Evolutionary conservation across 2,888 invertebrate species (phyloP), one percentile per base, ranked within the genome.

Genomic region (Drosophila fulvimacula): DNA sequence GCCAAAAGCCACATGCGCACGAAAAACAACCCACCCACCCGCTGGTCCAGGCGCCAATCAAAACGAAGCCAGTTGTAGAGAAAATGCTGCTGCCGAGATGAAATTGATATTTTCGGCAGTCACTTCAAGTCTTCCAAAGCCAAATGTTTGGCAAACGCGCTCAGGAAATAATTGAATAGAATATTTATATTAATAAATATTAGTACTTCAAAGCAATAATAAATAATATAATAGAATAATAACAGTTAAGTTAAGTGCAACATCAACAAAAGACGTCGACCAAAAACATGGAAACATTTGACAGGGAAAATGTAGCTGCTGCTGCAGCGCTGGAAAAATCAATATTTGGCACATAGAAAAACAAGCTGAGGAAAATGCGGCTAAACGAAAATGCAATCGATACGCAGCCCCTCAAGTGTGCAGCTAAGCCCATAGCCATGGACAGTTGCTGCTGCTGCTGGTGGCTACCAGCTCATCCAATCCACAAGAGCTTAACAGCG

Each of bases 91-190:
- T 78, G 86, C 61, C 75, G 73, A 83, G 85, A 85, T 85, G 57
- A 17, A 24, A 52, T 38, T 15, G 13, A 36, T 83, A 44, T 88
- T 70, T 78, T 84, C 81, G 91, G 92, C 81, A 92, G 92, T 92
- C 77, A 84, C 82, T 70, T 76, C 69, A 82, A 88, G 92, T 92
- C 92, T 92, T 92, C 91, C 92, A 90, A 79, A 76, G 85, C 76
- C 83, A 88, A 79, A 79, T 56, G 58, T 67, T 74, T 69, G 70
- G 70, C 77, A 21, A 36, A 62, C 70, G 70, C 68, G 80, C 81
- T 82, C 79, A 74, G 72, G 70, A 84, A 82, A 53, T 39, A 17
- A 69, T 48, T 41, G 69, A 66, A 30, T 30, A 59, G 62, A 65
- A 46, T 46, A 38, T 32, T 57, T 34, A 59, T 61, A 55, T 21